Conservation (phyloP, 1,140 invertebrate genomes). For the Dolichoris vasculosae region DNA sequence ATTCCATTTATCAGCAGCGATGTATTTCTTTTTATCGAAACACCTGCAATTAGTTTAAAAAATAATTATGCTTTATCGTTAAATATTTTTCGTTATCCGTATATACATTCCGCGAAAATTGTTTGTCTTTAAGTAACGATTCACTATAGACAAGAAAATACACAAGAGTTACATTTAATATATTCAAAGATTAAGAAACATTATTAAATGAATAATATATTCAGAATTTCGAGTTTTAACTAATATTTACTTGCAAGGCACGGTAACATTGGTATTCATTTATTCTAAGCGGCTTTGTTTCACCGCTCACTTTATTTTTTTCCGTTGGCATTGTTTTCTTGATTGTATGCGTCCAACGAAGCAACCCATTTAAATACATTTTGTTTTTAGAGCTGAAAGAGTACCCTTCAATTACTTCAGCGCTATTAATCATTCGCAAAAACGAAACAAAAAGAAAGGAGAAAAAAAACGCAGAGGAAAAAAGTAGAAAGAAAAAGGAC, state of each 20-base stretch:
- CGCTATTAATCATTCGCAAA: constrained; percentile 51
- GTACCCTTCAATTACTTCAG: constrained; percentile 49
- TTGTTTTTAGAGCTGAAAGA: constrained; percentile 36
- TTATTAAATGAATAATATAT: constrained; percentile 41
- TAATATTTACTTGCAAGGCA: constrained; percentile 12
- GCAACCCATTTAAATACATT: constrained; percentile 45
- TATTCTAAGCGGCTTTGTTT: constrained; percentile 50
- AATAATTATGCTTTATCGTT: neutral
- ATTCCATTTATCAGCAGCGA: neutral
- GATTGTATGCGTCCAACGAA: constrained; percentile 28
- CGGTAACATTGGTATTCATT: constrained; percentile 34
- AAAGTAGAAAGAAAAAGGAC: constrained; percentile 26
- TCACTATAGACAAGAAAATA: neutral
- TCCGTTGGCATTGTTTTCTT: constrained; percentile 43
- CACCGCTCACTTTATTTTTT: constrained; percentile 15
- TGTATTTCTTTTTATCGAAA: neutral
- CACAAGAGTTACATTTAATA: constrained; percentile 3
- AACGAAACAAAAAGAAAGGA: constrained; percentile 27
- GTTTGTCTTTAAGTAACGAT: neutral
- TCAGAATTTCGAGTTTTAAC: neutral
- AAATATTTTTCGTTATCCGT: neutral
- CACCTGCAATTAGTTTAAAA: neutral
- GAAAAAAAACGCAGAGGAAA: neutral
- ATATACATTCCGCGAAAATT: neutral
- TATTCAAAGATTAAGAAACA: constrained; percentile 35